Conservation (phyloP, 1,140 invertebrate genomes). For the Penaeus vannamei region DNA sequence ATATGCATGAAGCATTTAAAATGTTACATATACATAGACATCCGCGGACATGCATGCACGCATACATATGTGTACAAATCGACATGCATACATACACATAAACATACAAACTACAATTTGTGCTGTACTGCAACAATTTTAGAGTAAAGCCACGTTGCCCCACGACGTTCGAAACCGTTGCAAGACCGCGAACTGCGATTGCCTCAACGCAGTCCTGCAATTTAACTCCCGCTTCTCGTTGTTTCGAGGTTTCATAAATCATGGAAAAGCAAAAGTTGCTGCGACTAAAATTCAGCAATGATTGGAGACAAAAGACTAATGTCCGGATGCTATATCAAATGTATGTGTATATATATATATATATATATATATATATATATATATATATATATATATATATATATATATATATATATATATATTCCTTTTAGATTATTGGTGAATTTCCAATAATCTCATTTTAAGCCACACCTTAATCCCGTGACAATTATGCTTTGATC, state of each 20-base stretch:
- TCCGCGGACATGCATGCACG: background rate
- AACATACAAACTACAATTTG: background rate
- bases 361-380: conserved; percentile 40
- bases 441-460: background rate
- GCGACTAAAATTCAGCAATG: too few species aligned
- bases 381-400: background rate
- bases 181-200: too few species aligned
- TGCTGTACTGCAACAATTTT: too few species aligned
- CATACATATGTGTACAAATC: conserved; percentile 8
- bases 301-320: background rate
- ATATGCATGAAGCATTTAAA: too few species aligned
- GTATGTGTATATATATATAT: conserved; percentile 5
- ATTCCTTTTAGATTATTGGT: background rate
- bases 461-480: too few species aligned
- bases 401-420: background rate
- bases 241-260: too few species aligned
- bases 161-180: too few species aligned
- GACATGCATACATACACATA: conserved; percentile 5
- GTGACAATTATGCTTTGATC: too few species aligned
- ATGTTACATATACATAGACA: background rate
- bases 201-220: too few species aligned
- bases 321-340: background rate
- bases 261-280: too few species aligned
- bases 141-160: too few species aligned
- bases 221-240: too few species aligned